Base-by-base conservation (phyloP, 1,140 invertebrate genomes). In the Drosophila mojavensis region DNA sequence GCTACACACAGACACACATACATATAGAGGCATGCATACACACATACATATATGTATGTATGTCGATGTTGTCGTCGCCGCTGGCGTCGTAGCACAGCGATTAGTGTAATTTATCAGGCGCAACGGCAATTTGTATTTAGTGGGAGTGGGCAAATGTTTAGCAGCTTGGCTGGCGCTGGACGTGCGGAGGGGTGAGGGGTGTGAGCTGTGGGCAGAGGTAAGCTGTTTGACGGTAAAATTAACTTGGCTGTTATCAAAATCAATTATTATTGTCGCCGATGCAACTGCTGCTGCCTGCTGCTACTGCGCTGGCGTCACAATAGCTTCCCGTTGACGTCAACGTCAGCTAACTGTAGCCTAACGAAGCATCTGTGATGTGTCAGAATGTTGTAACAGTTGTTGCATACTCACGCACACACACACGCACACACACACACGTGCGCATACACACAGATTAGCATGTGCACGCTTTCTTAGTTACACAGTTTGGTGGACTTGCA, bases 61-160 rank as follows among this genome's bases (percentile, higher is more conserved):
- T 26, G 28, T 30, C 26, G 26, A 50, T 17, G 45, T 59, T 26
- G 41, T 20, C 50, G 41, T n/a, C 50, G 73, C 55, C 66, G 73
- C n/a, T 69, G 56, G 45, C 79, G 50, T 48, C 17, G 58, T 43
- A 59, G 70, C 39, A 69, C 48, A 54, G 75, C 81, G 74, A 85
- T 84, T 85, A 84, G 69, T 85, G 74, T 78, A 84, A 84, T 83
- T 84, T 83, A 83, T 84, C 80, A 83, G 81, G 50, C 72, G 60
- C 81, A 77, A 73, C 62, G 59, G 51, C 69, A 78, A 81, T 85
- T 84, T 78, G 43, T 58, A 63, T 69, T 28, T 59, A 30, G 56
- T 73, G 63, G 70, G 70, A 39, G 70, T 73, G 63, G 20, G 50
- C 33, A 20, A 54, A 55, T 17, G 53, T 15, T 24, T 43, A 39